Conservation (phyloP, 2,113 vertebrate species). For the Pachyramphus minor region DNA sequence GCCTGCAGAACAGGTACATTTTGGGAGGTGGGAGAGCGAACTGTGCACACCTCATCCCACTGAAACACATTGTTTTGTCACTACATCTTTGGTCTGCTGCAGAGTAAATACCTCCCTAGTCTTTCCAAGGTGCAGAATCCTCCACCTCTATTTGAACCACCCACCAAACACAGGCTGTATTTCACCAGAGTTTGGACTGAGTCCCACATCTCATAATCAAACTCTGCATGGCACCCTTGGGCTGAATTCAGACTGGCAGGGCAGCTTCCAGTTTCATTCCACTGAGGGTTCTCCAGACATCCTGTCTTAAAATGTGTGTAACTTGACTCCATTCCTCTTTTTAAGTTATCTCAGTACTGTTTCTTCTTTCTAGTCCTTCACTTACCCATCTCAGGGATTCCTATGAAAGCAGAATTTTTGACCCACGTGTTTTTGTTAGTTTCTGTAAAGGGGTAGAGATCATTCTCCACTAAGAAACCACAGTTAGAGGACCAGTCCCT, state of each 20-base stretch:
- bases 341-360: background rate
- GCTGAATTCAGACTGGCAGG: background rate
- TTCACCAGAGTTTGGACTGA: background rate
- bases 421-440: background rate
- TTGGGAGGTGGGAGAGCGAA: background rate
- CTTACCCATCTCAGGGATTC: background rate
- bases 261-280: background rate
- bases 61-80: accelerated
- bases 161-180: accelerated
- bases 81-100: background rate
- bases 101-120: background rate
- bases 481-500: background rate
- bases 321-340: background rate
- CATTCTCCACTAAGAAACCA: background rate
- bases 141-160: background rate
- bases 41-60: background rate
- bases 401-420: background rate
- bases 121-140: background rate
- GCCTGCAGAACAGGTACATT: background rate
- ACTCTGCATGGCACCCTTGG: background rate
- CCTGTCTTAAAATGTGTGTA: background rate
- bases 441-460: background rate
- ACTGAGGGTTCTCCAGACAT: background rate
- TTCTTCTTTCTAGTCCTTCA: background rate
- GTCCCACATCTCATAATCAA: background rate